Base-by-base conservation (phyloP, 2,888 invertebrate species). In the Linnaemya vulpina region DNA sequence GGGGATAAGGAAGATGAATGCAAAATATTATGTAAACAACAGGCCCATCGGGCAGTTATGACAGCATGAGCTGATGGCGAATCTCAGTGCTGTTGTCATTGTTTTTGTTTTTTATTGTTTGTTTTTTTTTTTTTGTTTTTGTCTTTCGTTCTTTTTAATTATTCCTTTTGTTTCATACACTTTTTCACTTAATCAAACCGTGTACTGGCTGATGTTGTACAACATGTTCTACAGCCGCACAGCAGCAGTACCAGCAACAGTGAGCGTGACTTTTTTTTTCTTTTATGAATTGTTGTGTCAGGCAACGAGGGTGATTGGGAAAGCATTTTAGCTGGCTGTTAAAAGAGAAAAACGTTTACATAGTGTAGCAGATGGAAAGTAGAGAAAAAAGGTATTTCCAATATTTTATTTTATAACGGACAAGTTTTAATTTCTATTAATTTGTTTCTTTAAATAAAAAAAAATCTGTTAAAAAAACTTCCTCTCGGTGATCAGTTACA, bases 1-100 rank as follows among this genome's bases (percentile, higher is more conserved):
- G 53, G 25, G 3, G 46, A 20, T 25, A 4, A 10, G 15, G n/a
- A 53, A 35, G 71, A 30, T 30, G 3, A 38, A 60, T 5, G 73
- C 53, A 73, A 62, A 30, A 60, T 62, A 60, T 35, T 65, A 46
- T 55, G 81, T 77, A 84, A 84, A 84, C 77, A 84, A 84, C 77
- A 84, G 77, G 60, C 62, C 77, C 73, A 38, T 17, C 49, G 84
- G 84, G 81, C 73, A 74, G 65, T 70, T 63, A 38, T 43, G 67
- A 53, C 58, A 79, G 53, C 68, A 68, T 25, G 49, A 43, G 62
- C 60, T 68, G 11, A 62, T 51, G 81, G 74, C 20, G 53, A 78
- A 78, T 76, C 80, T 80, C 80, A 73, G 67, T 38, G 7, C 25
- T 58, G 13, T 58, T 67, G 58, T 75, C 15, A 77, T 60, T 40